A percentile compares a stretch with the other conserved stretches of the same genome.
Conservation (phyloP, 92 coral and sea anemone species). For the Galaxea fascicularis region DNA sequence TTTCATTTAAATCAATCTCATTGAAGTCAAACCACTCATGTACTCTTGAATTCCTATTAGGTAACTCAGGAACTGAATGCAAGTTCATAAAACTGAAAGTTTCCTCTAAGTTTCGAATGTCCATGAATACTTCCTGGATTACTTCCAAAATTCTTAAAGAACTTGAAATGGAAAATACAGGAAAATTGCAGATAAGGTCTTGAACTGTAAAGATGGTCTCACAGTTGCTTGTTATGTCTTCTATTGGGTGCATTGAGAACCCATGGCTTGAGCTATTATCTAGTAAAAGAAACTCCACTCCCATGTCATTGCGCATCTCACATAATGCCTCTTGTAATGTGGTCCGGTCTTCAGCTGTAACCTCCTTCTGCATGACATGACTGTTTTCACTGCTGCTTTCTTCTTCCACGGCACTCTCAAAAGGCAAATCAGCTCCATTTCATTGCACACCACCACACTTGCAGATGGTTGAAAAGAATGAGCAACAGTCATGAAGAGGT, state of each 20-base stretch:
- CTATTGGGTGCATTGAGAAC: conserved; percentile 52
- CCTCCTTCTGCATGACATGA: conserved; percentile 26
- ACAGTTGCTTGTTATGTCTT: conserved; percentile 45
- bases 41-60: conserved; percentile 1
- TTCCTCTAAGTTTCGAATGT: conserved; percentile 66
- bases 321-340: conserved; percentile 46
- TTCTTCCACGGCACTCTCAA: conserved; percentile 30
- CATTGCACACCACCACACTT: conserved; percentile 55
- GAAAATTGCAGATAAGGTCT: conserved; percentile 31
- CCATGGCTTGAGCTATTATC: conserved; percentile 64
- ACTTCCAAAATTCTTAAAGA: conserved; percentile 61
- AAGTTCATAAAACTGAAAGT: conserved; percentile 22
- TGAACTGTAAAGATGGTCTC: conserved; percentile 52
- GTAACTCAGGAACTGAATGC: conserved; percentile 19
- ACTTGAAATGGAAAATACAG: conserved; percentile 59
- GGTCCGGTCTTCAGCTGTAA: conserved; percentile 38
- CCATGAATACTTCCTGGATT: conserved; percentile 65
- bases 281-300: conserved; percentile 11
- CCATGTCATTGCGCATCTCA: conserved; percentile 40
- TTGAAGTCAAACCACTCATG: conserved; percentile 35
- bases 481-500: conserved; percentile 71
- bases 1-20: conserved; percentile 18
- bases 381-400: background rate
- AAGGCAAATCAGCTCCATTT: conserved; percentile 11
- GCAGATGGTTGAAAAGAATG: conserved; percentile 50